Base-by-base conservation (phyloP, 2,888 invertebrate species). In the Himalopsyche tibetana region DNA sequence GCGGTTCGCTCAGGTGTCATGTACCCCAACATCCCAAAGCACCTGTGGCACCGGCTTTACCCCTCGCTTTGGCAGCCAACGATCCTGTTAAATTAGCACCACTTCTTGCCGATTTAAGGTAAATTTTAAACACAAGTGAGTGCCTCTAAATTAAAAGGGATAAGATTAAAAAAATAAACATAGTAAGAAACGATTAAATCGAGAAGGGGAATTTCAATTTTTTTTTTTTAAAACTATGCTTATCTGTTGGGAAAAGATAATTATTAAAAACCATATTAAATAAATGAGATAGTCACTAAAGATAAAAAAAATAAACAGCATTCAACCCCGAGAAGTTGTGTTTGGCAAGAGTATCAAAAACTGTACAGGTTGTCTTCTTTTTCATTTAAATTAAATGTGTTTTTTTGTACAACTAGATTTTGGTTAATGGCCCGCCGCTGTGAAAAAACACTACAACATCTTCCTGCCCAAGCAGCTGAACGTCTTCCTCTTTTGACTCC, bases 341-440 rank as follows among this genome's bases (percentile, higher is more conserved):
- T 45, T 45, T 45, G 45, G 19, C 15, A 11, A 17, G 19, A 17
- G 19, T 15, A n/a, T 5, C 38, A 5, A 4, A 19, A 12, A 12
- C 79, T 79, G 79, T 1, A 28, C 12, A 40, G 6, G 12, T 38
- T 79, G 38, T 40, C 1, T 79, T 15, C 9, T 79, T 9, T 45
- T 45, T 45, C 9, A 15, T 15, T 51, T 51, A 5, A 51, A 15
- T 51, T 4, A 82, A 55, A 55, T 51, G n/a, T 80, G 45, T 11
- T 79, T 85, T 86, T 45, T 45, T 74, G 88, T 82, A 86, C 87
- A 81, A 28, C 80, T 82, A 96, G 97, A 89, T 97, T 95, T 91
- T 98, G 98, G 97, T 95, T 99, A 88, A 97, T 97, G 2, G 96
- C 98, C 89, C 94, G 98, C 82, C 95, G 99, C 4, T 99, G 98